Evolutionary conservation across 2,797 vertebrate genomes (phyloP), one percentile per base, ranked within the genome.

Genomic region (Ptychadena robeensis): DNA sequence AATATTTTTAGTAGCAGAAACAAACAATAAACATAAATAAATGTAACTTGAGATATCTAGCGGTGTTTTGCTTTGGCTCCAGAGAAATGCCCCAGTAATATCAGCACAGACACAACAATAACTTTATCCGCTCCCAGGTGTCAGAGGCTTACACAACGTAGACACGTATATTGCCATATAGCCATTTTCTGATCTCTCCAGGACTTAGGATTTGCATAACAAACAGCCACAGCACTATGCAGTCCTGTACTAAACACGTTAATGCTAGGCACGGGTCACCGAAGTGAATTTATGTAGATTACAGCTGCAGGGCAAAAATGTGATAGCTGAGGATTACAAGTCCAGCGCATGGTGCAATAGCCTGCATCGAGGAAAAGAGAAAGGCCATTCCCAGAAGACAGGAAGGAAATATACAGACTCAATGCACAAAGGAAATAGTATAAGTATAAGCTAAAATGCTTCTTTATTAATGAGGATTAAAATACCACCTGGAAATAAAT

Each of bases 241-340:
- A 35, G 31, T 22, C 65, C 65, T 35, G 76, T 69, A 28, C 65
- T 28, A 44, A 68, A 28, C 44, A 53, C 40, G 12, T 34, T 69
- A 57, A 68, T 37, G 44, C 44, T 68, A 69, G 69, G 65, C 65
- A 79, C 48, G n/a, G 76, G 65, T 69, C 65, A 69, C 66, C 68
- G 65, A 32, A 79, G 34, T 57, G 65, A 79, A 68, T 79, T 79
- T 68, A 79, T 79, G 65, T 57, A 79, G 64, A 79, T 79, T 68
- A 79, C 32, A 69, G 76, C 76, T 53, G 38, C 44, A 37, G 76
- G 76, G 76, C 75, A 53, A 25, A 67, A 76, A 78, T 79, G 65
- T 69, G 65, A 79, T 68, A 79, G 76, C 65, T 37, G 18, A 79
- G 76, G 65, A 69, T 79, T 79, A 79, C 44, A 79, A 66, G 64